Conservation (phyloP, 2,113 vertebrate genomes). For the Leptocoma aspasia region DNA sequence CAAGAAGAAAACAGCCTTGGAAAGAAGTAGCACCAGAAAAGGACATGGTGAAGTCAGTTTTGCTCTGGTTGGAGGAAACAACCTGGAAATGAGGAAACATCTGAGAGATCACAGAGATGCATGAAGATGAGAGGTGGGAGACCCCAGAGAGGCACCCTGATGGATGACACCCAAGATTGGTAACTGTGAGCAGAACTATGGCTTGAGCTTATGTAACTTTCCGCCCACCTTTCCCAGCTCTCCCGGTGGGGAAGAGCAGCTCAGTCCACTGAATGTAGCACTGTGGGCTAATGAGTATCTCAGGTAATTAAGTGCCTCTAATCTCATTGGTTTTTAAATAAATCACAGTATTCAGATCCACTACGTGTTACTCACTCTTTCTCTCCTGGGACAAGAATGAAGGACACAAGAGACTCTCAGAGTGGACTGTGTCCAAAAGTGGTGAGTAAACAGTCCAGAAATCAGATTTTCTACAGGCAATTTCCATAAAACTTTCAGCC, state of each 20-base stretch:
- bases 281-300: not conserved
- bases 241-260: not conserved
- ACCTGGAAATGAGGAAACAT: not conserved
- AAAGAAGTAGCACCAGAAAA: not conserved
- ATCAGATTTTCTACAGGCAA: not conserved
- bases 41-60: not conserved
- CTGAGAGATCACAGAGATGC: not conserved
- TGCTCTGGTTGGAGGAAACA: not conserved
- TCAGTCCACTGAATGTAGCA: not conserved
- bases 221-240: not conserved
- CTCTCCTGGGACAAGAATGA: not conserved
- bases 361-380: not conserved
- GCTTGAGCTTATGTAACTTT: not conserved
- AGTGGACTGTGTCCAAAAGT: not conserved
- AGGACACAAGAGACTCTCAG: not conserved
- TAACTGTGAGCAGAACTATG: not conserved
- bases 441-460: not conserved
- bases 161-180: rapidly evolving
- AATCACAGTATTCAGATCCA: not conserved
- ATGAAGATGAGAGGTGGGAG: not conserved
- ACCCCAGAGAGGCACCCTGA: not conserved
- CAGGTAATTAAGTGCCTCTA: not conserved
- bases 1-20: not conserved
- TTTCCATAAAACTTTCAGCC: not conserved
- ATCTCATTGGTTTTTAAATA: not conserved